A percentile compares a stretch with the other conserved stretches of the same genome.
phyloP scores from a whole-genome alignment of 2,113 vertebrate species.

The Eclectus roratus region DNA sequence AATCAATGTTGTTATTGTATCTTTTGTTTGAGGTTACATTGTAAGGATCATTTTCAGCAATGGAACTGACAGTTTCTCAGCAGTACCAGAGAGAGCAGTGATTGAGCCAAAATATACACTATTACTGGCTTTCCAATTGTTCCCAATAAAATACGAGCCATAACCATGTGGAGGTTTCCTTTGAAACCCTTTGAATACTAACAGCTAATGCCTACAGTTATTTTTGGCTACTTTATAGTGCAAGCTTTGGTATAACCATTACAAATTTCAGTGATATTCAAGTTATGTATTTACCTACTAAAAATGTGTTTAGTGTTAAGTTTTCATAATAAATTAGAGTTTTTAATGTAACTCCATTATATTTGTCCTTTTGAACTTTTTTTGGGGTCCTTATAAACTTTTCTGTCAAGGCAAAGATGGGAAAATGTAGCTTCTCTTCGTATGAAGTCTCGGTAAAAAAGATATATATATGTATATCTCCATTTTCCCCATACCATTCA shows the following conservation, averaged over 20 bases:
- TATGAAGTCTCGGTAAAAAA: not conserved
- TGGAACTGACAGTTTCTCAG: not conserved
- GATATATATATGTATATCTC: not conserved
- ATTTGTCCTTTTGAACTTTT: not conserved
- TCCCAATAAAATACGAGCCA: not conserved
- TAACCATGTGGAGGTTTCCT: not conserved
- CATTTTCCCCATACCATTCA: not conserved
- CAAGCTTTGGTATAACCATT: not conserved
- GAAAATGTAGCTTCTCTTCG: not conserved
- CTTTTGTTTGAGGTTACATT: not conserved
- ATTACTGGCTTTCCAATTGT: not conserved
- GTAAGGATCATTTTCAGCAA: not conserved
- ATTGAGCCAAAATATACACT: not conserved
- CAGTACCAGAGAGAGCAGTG: not conserved
- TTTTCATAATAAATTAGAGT: not conserved
- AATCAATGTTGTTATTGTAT: not conserved
- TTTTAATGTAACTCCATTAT: not conserved
- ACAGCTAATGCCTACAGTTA: not conserved
- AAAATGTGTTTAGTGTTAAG: not conserved
- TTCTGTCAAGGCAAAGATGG: not conserved
- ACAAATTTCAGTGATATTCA: not conserved
- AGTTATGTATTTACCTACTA: not conserved
- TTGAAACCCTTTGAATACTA: not conserved
- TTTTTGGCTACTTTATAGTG: not conserved
- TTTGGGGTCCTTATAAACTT: not conserved